phyloP scores from a whole-genome alignment of 2,113 vertebrate genomes.

The Columba janthina region DNA sequence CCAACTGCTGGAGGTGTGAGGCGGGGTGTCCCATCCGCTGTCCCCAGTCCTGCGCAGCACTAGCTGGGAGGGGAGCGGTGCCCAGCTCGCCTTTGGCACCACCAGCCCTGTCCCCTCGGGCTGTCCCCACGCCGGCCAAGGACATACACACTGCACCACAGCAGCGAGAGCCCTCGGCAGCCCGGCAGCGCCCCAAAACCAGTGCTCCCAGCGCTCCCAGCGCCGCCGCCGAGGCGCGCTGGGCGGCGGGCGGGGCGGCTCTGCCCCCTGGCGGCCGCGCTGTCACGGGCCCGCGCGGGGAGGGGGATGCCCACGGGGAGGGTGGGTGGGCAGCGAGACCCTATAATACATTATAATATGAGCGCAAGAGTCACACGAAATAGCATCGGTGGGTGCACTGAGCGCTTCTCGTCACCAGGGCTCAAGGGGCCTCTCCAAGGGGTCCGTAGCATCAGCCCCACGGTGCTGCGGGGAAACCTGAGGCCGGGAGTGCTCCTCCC shows the following conservation, averaged over 20 bases:
- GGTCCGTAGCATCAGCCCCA: not conserved
- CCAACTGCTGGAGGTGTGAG: not conserved
- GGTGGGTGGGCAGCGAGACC: not conserved
- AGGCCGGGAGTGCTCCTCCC: not conserved
- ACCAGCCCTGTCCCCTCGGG: not conserved
- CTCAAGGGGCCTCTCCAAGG: not conserved
- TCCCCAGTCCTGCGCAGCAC: not conserved
- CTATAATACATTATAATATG: accelerated
- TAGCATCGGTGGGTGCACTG: not conserved
- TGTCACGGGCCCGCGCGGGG: not conserved
- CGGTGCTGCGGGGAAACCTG: accelerated
- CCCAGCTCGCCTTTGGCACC: not conserved
- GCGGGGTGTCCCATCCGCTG: accelerated
- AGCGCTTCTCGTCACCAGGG: not conserved
- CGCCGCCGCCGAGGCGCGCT: no score
- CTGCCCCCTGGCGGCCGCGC: not conserved
- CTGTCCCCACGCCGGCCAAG: not conserved
- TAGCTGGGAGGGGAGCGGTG: not conserved
- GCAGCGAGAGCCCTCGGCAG: accelerated
- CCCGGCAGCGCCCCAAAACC: not conserved
- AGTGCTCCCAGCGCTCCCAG: not conserved
- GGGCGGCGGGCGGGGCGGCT: not conserved
- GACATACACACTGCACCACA: not conserved
- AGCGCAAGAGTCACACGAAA: accelerated
- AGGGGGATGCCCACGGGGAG: no score